phyloP scores from a whole-genome alignment of 2,888 invertebrate species.

The Lepidochrysops patricia region DNA sequence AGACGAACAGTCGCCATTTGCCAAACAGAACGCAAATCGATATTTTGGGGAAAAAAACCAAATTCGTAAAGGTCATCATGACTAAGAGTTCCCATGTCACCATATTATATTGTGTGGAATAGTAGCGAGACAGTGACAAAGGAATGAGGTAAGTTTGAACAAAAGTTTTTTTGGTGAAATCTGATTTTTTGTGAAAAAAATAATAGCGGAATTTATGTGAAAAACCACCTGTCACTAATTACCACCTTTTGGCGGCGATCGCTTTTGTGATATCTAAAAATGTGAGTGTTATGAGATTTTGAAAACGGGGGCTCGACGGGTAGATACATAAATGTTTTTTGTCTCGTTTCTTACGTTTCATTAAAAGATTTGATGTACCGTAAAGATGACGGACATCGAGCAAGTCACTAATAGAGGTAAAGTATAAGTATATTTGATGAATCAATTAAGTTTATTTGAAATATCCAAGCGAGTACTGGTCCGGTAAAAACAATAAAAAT shows the following conservation, averaged over 20 bases:
- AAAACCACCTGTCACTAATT: constrained; percentile 71
- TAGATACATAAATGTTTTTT: constrained; percentile 21
- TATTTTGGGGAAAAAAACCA: constrained; percentile 25
- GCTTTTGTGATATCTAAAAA: constrained; percentile 44
- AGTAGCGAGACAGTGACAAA: constrained; percentile 69
- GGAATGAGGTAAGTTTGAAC: constrained; percentile 59
- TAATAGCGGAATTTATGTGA: constrained; percentile 51
- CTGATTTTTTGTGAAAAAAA: constrained; percentile 36
- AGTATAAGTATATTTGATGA: too few relatives aligned
- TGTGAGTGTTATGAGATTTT: constrained; percentile 27
- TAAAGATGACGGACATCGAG: background rate
- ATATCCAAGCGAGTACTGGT: too few relatives aligned
- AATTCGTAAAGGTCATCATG: constrained; percentile 62
- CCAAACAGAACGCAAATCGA: constrained; percentile 38
- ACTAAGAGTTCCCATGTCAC: constrained; percentile 59
- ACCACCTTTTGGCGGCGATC: constrained; percentile 67
- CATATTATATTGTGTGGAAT: constrained; percentile 59
- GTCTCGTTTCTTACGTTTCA: background rate
- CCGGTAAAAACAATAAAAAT: too few relatives aligned
- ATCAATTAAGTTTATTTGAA: too few relatives aligned
- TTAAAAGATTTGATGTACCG: background rate
- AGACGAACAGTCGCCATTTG: constrained; percentile 65
- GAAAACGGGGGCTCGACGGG: constrained; percentile 25
- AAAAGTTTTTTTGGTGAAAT: constrained; percentile 34
- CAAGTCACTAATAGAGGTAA: too few relatives aligned